These are phyloP conservation scores for Polyommatus icarus DNA, from an alignment of 2,888 invertebrate genomes.

Conservation along the genomic window DNA sequence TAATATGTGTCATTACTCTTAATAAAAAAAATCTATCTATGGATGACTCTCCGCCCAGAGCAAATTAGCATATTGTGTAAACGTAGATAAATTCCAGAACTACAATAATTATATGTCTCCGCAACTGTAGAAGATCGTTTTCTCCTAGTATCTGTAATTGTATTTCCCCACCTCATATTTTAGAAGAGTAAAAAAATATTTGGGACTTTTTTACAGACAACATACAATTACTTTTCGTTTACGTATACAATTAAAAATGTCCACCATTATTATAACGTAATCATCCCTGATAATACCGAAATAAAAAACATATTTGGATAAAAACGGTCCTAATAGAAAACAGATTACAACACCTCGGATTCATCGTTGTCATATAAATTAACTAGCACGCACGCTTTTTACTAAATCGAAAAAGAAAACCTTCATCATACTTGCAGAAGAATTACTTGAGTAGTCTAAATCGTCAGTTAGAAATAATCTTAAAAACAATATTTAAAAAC, in stretches of 20 bases:
- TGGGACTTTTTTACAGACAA: not conserved
- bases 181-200: not conserved
- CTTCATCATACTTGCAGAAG: not conserved
- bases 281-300: not conserved
- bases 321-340: slow-evolving; percentile 16
- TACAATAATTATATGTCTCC: too few species aligned
- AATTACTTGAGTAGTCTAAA: not conserved
- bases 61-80: too few species aligned
- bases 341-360: slow-evolving; percentile 14
- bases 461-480: too few species aligned
- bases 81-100: too few species aligned
- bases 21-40: too few species aligned
- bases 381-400: slow-evolving; percentile 14
- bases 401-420: not conserved
- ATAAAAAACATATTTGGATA: slow-evolving; percentile 23
- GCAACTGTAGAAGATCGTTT: too few species aligned
- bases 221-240: not conserved
- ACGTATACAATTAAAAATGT: slow-evolving; percentile 9
- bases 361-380: slow-evolving; percentile 19
- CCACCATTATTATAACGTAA: not conserved
- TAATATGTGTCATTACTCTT: too few species aligned
- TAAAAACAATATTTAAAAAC: not conserved
- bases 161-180: not conserved
- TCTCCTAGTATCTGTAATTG: not conserved
- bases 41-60: too few species aligned